A percentile compares a stretch with the other conserved stretches of the same genome.
These are phyloP conservation scores for Punctoribates punctum DNA, from an alignment of 2,888 invertebrate species.

Conservation along the genomic window DNA sequence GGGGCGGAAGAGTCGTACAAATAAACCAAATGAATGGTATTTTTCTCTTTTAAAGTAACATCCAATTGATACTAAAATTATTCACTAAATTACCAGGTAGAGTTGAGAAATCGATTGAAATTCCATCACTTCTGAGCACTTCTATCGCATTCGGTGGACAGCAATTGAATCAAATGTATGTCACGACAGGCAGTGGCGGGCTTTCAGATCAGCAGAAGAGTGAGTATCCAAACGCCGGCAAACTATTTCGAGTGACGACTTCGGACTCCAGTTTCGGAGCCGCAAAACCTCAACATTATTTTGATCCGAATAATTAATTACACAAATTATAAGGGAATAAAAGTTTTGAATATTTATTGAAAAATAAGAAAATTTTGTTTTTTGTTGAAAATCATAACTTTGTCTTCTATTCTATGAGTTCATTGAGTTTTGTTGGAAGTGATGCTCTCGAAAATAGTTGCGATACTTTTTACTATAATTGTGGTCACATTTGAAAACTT, in stretches of 20 bases:
- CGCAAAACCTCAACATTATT: not conserved
- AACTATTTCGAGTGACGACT: slow-evolving; percentile 29
- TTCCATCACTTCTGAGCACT: slow-evolving; percentile 34
- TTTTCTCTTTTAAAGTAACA: not conserved
- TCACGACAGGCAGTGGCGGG: slow-evolving; percentile 25
- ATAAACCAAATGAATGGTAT: slow-evolving; percentile 3
- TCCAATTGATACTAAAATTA: too few species aligned
- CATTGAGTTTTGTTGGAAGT: too few species aligned
- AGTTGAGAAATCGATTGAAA: slow-evolving; percentile 3
- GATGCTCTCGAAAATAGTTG: not conserved
- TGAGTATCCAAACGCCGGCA: slow-evolving; percentile 30
- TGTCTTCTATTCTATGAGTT: not conserved
- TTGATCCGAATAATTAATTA: not conserved
- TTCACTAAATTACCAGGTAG: too few species aligned
- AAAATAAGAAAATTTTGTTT: not conserved
- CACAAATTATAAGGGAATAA: not conserved
- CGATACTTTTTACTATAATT: not conserved
- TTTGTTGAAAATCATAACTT: not conserved
- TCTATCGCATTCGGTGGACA: slow-evolving; percentile 41
- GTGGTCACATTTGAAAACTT: not conserved
- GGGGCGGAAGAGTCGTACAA: slow-evolving; percentile 37
- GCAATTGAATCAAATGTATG: slow-evolving; percentile 28
- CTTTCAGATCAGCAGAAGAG: not conserved
- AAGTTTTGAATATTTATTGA: not conserved
- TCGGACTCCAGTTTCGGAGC: not conserved